A percentile compares a stretch with the other conserved stretches of the same genome.
phyloP scores from a whole-genome alignment of 2,888 invertebrate genomes.

The Sericinus montela region DNA sequence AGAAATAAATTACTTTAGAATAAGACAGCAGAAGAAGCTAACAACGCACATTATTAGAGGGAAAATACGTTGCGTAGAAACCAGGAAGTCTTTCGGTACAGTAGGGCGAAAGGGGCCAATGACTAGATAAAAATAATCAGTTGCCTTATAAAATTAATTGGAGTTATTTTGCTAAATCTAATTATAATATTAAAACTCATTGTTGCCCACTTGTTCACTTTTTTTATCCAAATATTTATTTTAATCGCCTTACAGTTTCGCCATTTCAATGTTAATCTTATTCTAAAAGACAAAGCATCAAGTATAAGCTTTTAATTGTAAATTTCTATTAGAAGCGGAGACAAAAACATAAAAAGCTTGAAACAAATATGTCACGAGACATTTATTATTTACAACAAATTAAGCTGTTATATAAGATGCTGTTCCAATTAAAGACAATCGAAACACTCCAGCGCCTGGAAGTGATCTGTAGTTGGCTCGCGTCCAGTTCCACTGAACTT shows the following conservation, averaged over 20 bases:
- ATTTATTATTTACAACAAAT: slow-evolving; percentile 28
- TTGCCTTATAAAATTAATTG: slow-evolving; percentile 26
- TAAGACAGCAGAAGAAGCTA: slow-evolving; percentile 42
- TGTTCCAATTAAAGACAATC: slow-evolving; percentile 39
- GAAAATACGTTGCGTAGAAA: slow-evolving; percentile 42
- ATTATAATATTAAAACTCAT: too few species aligned
- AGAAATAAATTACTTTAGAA: slow-evolving; percentile 56
- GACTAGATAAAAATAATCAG: slow-evolving; percentile 50
- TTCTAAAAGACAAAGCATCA: neutral
- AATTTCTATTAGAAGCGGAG: neutral
- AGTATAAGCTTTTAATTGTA: neutral
- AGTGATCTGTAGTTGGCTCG: slow-evolving; percentile 65
- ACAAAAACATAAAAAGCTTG: slow-evolving; percentile 3
- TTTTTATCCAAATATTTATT: too few species aligned
- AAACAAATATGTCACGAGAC: slow-evolving; percentile 19
- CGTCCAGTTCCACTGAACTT: slow-evolving; percentile 75
- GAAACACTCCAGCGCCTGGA: slow-evolving; percentile 57
- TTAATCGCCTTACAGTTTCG: too few species aligned
- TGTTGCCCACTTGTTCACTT: too few species aligned
- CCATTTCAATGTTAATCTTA: too few species aligned
- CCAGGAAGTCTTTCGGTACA: slow-evolving; percentile 52
- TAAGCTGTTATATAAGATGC: slow-evolving; percentile 32
- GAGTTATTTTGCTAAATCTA: slow-evolving; percentile 9
- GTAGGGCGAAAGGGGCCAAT: slow-evolving; percentile 49
- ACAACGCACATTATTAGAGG: slow-evolving; percentile 31